Conservation (phyloP, 2,888 invertebrate genomes). For the Anorthoa munda region DNA sequence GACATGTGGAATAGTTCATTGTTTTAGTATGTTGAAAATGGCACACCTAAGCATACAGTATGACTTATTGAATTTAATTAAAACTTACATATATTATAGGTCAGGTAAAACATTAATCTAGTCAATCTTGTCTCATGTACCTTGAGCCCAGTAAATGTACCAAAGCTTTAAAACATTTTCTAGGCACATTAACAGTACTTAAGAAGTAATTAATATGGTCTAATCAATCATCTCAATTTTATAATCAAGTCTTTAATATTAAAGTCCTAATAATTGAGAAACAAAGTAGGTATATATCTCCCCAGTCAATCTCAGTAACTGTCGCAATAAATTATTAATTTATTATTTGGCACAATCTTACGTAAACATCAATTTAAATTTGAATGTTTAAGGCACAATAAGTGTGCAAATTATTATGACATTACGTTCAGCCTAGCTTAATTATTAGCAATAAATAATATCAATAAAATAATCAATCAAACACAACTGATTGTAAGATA, state of each 20-base stretch:
- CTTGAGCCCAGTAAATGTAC: no score
- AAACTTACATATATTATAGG: background rate
- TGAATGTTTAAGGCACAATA: slow-evolving; percentile 55
- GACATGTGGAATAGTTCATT: background rate
- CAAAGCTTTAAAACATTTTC: no score
- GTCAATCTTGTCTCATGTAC: background rate
- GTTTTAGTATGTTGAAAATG: slow-evolving; percentile 1
- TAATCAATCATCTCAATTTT: background rate
- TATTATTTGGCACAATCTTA: slow-evolving; percentile 45
- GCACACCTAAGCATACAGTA: background rate
- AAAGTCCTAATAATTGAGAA: slow-evolving; percentile 12
- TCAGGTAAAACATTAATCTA: background rate
- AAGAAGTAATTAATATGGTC: background rate
- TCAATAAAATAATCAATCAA: slow-evolving; percentile 63
- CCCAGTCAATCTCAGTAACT: slow-evolving; percentile 26
- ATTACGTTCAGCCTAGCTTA: slow-evolving; percentile 37
- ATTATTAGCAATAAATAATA: slow-evolving; percentile 57
- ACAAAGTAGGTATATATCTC: slow-evolving; percentile 30
- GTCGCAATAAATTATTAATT: slow-evolving; percentile 35
- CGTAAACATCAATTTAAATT: slow-evolving; percentile 57
- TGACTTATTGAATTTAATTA: background rate
- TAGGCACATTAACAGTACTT: no score
- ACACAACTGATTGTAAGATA: slow-evolving; percentile 40
- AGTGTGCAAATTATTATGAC: slow-evolving; percentile 54
- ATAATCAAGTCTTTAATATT: background rate